Base-by-base conservation (phyloP, 2,797 vertebrate genomes). In the Ctenochaetus hawaiiensis region DNA sequence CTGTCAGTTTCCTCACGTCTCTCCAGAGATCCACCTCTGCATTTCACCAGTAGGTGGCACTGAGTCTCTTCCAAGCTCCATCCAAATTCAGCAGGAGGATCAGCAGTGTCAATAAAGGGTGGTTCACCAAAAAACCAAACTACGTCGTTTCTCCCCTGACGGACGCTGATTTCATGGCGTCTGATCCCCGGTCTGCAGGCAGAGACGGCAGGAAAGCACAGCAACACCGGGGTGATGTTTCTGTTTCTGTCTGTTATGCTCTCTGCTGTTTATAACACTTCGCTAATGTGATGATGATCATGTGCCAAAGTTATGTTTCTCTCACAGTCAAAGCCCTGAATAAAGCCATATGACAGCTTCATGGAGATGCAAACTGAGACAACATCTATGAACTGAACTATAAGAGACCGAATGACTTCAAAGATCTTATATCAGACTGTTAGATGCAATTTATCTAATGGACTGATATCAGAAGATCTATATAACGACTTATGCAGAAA, bases 31-130 rank as follows among this genome's bases (percentile, higher is more conserved):
- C 41, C 53, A 71, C 49, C 70, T 77, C 73, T 80, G 60, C 57
- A 75, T 58, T 81, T 18, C 23, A 80, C 91, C 93, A 93, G 90
- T 67, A 94, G 93, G 87, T 89, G 93, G 91, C 87, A 86, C 67
- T 57, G 88, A 54, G 66, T 78, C 22, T 68, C 78, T 86, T 78
- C 65, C 12, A 49, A 77, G 63, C 1, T n/a, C 2, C 12, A 8
- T 62, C 23, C 67, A 63, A 45, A 72, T 67, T 60, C 68, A 64
- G 57, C 41, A 6, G 37, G 37, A 56, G n/a, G 3, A 18, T 44
- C 57, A 77, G 10, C 26, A 34, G 52, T 9, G 4, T 41, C 43
- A 68, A 61, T 3, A 57, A 34, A 54, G 2, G 34, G 44, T 34
- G 13, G 22, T 11, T 62, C 8, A 45, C 4, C 0, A 0, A 20